Base-by-base conservation (phyloP, 2,113 vertebrate species). In the Proterorhinus semilunaris region DNA sequence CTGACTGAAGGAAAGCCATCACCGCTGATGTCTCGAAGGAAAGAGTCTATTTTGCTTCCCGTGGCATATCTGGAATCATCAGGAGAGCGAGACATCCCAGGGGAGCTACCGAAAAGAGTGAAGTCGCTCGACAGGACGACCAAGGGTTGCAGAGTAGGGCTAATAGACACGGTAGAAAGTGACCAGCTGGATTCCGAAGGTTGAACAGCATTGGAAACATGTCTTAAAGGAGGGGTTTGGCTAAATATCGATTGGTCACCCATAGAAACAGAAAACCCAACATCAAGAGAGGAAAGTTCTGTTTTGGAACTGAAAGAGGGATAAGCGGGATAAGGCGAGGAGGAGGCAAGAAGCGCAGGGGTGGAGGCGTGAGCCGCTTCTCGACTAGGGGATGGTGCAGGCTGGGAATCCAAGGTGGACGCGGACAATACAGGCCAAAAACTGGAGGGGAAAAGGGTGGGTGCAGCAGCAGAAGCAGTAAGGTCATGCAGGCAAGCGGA, bases 401-500 rank as follows among this genome's bases (percentile, higher is more conserved):
- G 94, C 92, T 92, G 86, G 86, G 92, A 84, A 68, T 93, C 92
- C 90, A 81, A 78, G 87, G 91, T 90, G 83, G 93, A 94, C 86
- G 91, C 88, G 91, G 94, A 94, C 91, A 95, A 93, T 79, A 95
- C 78, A 83, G 89, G 92, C 85, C 90, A 93, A 92, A 84, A 92
- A 86, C 93, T 93, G 86, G 94, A 91, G 87, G 94, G 88, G 44
- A 42, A 58, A 7, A 61, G 58, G 53, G 53, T 27, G 17, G 17
- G 53, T 27, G 17, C 17, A 54, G 53, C 53, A 4, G 53, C 16
- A 61, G 54, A 3, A 7, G 54, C 21, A 44, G 57, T 10, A 83
- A 93, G 94, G 85, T 92, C 96, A 98, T 97, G 95, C 96, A 96
- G 93, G 93, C 93, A 80, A 76, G 81, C 62, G 59, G 74, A 81